Base-by-base conservation (phyloP, 2,888 invertebrate genomes). In the Oxyscelio sp. region DNA sequence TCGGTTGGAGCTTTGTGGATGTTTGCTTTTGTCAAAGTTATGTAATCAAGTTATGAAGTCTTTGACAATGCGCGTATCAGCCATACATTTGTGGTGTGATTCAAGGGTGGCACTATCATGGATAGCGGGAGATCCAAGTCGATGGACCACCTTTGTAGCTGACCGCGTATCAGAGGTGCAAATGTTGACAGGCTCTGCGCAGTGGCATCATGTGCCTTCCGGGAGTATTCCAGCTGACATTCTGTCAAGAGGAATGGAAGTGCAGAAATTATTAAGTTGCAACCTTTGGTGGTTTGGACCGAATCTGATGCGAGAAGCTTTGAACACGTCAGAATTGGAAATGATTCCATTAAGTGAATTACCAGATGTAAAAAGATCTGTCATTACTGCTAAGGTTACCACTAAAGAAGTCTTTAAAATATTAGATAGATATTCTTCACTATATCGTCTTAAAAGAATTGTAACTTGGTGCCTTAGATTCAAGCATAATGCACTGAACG, bases 401-500 rank as follows among this genome's bases (percentile, higher is more conserved):
- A n/a, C n/a, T n/a, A n/a, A n/a, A n/a, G n/a, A n/a, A n/a, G n/a
- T n/a, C n/a, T n/a, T n/a, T n/a, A n/a, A n/a, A n/a, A n/a, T n/a
- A n/a, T n/a, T n/a, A n/a, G n/a, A n/a, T n/a, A n/a, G n/a, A n/a
- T n/a, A n/a, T n/a, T n/a, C n/a, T n/a, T n/a, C n/a, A n/a, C n/a
- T n/a, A n/a, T n/a, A 45, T 15, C 45, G 45, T 4, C 45, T 40
- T 15, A 40, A 40, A 9, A 13, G 61, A 3, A 4, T 34, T 11
- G 13, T 40, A 24, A 17, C 4, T 2, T 48, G 27, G 24, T 63
- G 63, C 22, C 48, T 27, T 45, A 31, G 48, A 3, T 63, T 63
- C 3, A 24, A 21, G 4, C 21, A 63, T 4, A 63, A 63, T 6
- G 11, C 13, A 6, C 13, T 21, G 8, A 3, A 61, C 6, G 3